Base-by-base conservation (phyloP, 2,113 vertebrate genomes). In the Telmatochromis brichardi region DNA sequence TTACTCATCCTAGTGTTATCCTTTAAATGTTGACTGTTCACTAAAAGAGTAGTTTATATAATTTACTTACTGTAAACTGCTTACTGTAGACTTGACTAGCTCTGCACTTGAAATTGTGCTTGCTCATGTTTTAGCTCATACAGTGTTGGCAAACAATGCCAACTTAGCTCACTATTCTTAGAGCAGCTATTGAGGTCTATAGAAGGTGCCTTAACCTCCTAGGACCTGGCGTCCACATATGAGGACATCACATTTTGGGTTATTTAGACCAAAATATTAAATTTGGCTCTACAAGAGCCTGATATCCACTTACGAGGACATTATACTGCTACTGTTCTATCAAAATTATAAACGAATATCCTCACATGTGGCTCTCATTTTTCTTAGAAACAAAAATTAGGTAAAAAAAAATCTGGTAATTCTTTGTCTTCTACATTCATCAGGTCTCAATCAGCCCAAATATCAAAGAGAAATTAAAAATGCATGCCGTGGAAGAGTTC, bases 321-420 rank as follows among this genome's bases (percentile, higher is more conserved):
- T 60, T 60, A 60, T 60, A 3, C 28, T 3, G 57, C 28, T 4
- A 19, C 57, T 60, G 28, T 60, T 60, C 57, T 60, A 60, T 60
- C 9, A 0, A 60, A 19, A 60, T 33, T 60, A 1, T 10, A 33
- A 60, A 60, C 1, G 0, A 19, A 60, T 33, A 31, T 60, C 28
- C 57, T 60, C 8, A 33, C 1, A 60, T 60, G 0, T 60, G 57
- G 57, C 57, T 33, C 5, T 60, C 2, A 58, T 10, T 60, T 60
- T 60, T 60, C 15, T 60, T 60, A 60, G 15, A 19, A 60, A 60
- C 15, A 33, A 6, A 60, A 60, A 60, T 60, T 4, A 60, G 28
- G 28, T 6, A 0, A 58, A 31, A 17, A 1, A 7, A 3, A 55
- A 28, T 14, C 23, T 15, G 54, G 3, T 57, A 57, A 31, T 31